These are phyloP conservation scores for Zoanthus gigantus DNA, from an alignment of 92 coral and sea anemone species.

Conservation along the genomic window DNA sequence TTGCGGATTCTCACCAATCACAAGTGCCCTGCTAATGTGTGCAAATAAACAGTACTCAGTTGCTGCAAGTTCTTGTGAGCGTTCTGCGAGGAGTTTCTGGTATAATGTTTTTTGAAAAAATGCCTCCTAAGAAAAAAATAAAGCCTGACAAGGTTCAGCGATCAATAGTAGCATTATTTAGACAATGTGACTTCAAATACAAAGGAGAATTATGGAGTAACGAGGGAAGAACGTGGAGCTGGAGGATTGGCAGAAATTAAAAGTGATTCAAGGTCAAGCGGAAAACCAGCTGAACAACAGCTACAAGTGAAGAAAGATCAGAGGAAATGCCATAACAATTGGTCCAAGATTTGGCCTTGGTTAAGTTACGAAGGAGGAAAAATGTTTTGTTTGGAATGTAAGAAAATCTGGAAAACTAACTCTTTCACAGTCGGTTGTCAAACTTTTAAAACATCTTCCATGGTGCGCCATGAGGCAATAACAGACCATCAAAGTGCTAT, in stretches of 20 bases:
- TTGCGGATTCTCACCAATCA: too few relatives aligned
- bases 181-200: not conserved
- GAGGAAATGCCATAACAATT: conserved; percentile 30
- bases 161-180: not conserved
- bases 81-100: not conserved
- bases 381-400: too few relatives aligned
- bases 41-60: too few relatives aligned
- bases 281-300: not conserved
- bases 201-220: not conserved
- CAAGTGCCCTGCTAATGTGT: too few relatives aligned
- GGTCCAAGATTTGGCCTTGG: too few relatives aligned
- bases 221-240: too few relatives aligned
- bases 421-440: not conserved
- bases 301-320: not conserved
- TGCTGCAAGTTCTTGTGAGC: not conserved
- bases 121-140: not conserved
- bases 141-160: not conserved
- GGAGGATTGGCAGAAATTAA: too few relatives aligned
- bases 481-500: not conserved
- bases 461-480: not conserved
- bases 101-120: too few relatives aligned
- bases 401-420: conserved; percentile 27
- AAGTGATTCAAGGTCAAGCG: not conserved
- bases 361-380: too few relatives aligned
- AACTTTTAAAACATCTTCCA: not conserved